phyloP scores from a whole-genome alignment of 2,113 vertebrate genomes.

The Thalassoma bifasciatum region DNA sequence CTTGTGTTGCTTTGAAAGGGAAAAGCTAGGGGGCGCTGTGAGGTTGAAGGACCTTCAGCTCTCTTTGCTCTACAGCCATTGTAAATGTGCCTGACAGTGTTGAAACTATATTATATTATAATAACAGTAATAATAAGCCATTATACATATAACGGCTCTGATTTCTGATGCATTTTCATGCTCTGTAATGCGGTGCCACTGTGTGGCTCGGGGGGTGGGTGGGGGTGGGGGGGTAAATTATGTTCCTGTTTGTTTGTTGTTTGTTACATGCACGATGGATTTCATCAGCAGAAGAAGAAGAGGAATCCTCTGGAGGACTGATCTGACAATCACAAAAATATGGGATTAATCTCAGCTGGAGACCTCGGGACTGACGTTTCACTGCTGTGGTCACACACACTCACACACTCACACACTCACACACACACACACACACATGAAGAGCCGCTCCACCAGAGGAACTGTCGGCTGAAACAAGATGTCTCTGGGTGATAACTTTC shows the following conservation, averaged over 20 bases:
- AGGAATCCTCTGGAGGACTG: slow-evolving; percentile 50
- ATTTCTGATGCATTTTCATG: slow-evolving; percentile 61
- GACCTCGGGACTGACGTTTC: slow-evolving; percentile 8
- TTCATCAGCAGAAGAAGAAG: slow-evolving; percentile 41
- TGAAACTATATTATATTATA: slow-evolving; percentile 59
- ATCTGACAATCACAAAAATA: slow-evolving; percentile 74
- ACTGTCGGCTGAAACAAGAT: slow-evolving; percentile 9
- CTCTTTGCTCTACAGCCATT: slow-evolving; percentile 71
- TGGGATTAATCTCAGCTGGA: slow-evolving; percentile 5
- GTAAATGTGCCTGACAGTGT: slow-evolving; percentile 80
- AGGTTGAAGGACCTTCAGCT: slow-evolving; percentile 29
- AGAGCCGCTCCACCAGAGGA: slow-evolving; percentile 35
- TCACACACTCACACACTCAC: slow-evolving; percentile 35
- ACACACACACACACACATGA: slow-evolving; percentile 12
- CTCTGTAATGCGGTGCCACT: slow-evolving; percentile 81
- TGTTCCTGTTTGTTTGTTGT: slow-evolving; percentile 66
- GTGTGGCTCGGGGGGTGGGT: slow-evolving; percentile 77
- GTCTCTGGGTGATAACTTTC: slow-evolving; percentile 33
- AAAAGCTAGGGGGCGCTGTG: slow-evolving; percentile 18
- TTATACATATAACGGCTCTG: slow-evolving; percentile 60
- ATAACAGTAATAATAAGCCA: slow-evolving; percentile 63
- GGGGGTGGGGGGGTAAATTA: slow-evolving; percentile 71
- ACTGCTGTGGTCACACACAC: slow-evolving; percentile 37
- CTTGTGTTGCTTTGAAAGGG: slow-evolving; percentile 20
- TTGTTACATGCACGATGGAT: slow-evolving; percentile 21